Evolutionary conservation across 2,888 invertebrate genomes (phyloP).

Genomic region (Papilio gigon): DNA sequence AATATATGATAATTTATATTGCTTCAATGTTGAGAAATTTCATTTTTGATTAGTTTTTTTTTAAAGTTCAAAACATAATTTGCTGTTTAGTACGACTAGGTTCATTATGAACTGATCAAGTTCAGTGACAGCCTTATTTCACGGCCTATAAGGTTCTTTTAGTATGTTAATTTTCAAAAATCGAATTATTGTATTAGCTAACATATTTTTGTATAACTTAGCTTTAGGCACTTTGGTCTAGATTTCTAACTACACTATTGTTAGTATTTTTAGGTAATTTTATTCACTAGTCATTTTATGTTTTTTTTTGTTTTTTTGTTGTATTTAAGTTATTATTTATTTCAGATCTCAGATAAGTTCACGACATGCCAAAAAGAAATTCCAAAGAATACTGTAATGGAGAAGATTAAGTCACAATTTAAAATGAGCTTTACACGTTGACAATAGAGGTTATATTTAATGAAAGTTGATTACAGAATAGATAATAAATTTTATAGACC

Average conservation of each 20-base stretch:
- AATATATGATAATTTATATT: no score
- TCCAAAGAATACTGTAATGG: conserved; percentile 59
- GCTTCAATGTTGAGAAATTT: no score
- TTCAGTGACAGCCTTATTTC: not conserved
- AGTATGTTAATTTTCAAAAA: conserved; percentile 9
- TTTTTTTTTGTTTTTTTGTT: conserved; percentile 15
- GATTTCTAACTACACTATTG: not conserved
- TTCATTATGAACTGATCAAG: not conserved
- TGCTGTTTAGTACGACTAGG: not conserved
- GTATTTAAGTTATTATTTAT: conserved; percentile 46
- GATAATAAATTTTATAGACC: conserved; percentile 19
- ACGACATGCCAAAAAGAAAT: conserved; percentile 52
- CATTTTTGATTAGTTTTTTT: no score
- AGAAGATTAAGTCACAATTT: conserved; percentile 41
- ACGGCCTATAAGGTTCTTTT: conserved; percentile 20
- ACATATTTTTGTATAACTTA: conserved; percentile 35
- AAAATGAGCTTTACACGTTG: conserved; percentile 68
- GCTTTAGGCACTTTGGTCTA: conserved; percentile 11
- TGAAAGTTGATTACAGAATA: conserved; percentile 42
- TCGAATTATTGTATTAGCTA: conserved; percentile 27
- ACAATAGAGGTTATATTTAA: conserved; percentile 64
- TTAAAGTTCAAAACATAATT: not conserved
- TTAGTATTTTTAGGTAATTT: conserved; percentile 7
- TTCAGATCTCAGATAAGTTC: conserved; percentile 60
- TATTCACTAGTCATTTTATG: conserved; percentile 25